Percentiles rank a stretch among this genome's conserved stretches.
Conservation (phyloP, 2,797 vertebrate genomes). For the Erpetoichthys calabaricus region DNA sequence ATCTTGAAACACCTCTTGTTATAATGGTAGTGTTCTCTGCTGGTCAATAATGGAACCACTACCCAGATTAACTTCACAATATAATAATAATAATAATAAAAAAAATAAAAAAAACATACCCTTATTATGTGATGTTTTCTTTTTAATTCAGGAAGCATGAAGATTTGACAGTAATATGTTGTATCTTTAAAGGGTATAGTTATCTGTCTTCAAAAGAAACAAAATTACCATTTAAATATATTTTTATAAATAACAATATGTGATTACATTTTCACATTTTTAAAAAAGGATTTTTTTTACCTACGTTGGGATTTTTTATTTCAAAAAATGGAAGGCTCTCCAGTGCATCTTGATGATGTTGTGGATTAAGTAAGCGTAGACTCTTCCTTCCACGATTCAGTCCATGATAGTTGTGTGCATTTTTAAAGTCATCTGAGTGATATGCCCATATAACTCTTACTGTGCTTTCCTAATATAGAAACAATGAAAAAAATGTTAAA, state of each 20-base stretch:
- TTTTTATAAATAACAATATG: neutral
- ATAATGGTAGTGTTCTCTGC: too few species aligned
- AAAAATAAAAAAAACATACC: slow-evolving; percentile 37
- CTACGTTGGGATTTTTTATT: slow-evolving; percentile 61
- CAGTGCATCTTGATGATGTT: slow-evolving; percentile 32
- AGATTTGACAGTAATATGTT: slow-evolving; percentile 77
- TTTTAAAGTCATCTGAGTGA: slow-evolving; percentile 53
- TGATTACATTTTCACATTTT: neutral
- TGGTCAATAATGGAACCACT: too few species aligned
- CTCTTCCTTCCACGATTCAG: slow-evolving; percentile 63
- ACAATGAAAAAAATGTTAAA: neutral
- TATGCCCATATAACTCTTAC: slow-evolving; percentile 72
- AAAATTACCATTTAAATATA: slow-evolving; percentile 11
- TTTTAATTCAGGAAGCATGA: slow-evolving; percentile 55
- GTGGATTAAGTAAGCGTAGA: slow-evolving; percentile 58
- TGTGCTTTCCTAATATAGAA: slow-evolving; percentile 52
- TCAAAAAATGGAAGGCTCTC: slow-evolving; percentile 42
- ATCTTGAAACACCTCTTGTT: too few species aligned
- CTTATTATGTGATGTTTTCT: slow-evolving; percentile 66
- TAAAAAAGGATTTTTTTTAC: slow-evolving; percentile 19
- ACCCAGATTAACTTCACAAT: too few species aligned
- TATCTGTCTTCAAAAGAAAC: slow-evolving; percentile 63
- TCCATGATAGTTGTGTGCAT: slow-evolving; percentile 56
- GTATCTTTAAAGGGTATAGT: slow-evolving; percentile 67
- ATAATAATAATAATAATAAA: too few species aligned